Evolutionary conservation across 2,797 vertebrate species (phyloP), one percentile per base, ranked within the genome.

Genomic region (Sparidentex hasta): DNA sequence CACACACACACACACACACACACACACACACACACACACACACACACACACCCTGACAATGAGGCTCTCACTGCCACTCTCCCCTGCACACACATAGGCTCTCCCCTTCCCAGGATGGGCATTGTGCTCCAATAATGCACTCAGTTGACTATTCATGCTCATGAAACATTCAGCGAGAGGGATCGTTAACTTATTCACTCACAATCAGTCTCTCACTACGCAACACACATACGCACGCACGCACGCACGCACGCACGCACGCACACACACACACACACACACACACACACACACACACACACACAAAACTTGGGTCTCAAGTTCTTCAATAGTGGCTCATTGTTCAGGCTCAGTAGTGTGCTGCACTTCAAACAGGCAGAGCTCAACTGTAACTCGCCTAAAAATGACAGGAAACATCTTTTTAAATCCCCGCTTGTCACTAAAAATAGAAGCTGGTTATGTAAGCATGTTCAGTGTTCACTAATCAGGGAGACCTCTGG

Each of bases 101-200:
- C 61, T 78, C 63, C 54, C 48, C 63, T 87, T 83, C 83, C 82
- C 76, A 86, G 74, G 82, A 86, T 68, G 54, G 51, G 54, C 84
- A 88, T 91, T 93, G 91, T 94, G 74, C 82, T 88, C 29, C 65
- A 69, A 90, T 92, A 87, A 94, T 91, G 85, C 55, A 70, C 70
- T 87, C 72, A 52, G 88, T 88, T 86, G 80, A 88, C 88, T 82
- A 86, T 92, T 93, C 90, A 92, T 85, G 80, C 91, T 88, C 84
- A 90, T 90, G 84, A 89, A 91, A 90, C 80, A 74, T 87, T 88
- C 75, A 92, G 75, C 61, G 27, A 82, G 77, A 79, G 71, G 43
- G 82, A 87, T 86, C 65, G 27, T 86, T 91, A 80, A 82, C 83
- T 87, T 63, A 85, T 88, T 85, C 78, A 85, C 69, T 86, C 43